These are phyloP conservation scores for Ardeotis arabs DNA, from an alignment of 2,113 vertebrate species.

Conservation along the genomic window DNA sequence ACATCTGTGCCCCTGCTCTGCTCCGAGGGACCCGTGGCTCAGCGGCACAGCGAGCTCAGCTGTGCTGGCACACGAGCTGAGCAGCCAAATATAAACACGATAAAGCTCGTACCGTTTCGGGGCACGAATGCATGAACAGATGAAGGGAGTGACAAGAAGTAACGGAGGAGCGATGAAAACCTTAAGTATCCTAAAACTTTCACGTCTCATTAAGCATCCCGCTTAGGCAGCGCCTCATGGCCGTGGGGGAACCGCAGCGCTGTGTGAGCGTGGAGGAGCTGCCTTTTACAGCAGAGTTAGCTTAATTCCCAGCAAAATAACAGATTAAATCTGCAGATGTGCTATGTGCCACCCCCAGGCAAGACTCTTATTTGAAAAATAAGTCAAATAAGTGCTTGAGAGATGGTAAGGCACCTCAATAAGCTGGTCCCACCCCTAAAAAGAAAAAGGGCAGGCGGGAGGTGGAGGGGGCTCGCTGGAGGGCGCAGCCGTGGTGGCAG, in stretches of 20 bases:
- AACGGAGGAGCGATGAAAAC: not conserved
- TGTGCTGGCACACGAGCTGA: not conserved
- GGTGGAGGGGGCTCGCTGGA: not conserved
- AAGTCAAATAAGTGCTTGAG: not conserved
- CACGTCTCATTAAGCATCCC: conserved; percentile 20
- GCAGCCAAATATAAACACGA: not conserved
- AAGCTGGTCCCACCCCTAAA: not conserved
- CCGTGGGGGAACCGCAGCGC: not conserved
- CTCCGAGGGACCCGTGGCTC: not conserved
- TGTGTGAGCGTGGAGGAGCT: not conserved
- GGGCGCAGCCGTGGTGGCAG: not conserved
- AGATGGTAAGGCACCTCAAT: not conserved
- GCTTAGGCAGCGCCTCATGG: not conserved
- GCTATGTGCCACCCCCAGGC: not conserved
- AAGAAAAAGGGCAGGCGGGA: not conserved
- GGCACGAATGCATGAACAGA: not conserved
- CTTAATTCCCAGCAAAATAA: not conserved
- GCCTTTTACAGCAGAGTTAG: not conserved
- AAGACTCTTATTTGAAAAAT: not conserved
- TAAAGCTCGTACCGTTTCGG: not conserved
- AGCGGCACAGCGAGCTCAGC: not conserved
- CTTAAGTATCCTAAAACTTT: conserved; percentile 22
- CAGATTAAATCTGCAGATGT: not conserved
- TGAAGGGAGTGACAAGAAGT: not conserved
- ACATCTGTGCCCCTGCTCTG: not conserved